Conservation (phyloP, 2,888 invertebrate species). For the Polydesmus complanatus region DNA sequence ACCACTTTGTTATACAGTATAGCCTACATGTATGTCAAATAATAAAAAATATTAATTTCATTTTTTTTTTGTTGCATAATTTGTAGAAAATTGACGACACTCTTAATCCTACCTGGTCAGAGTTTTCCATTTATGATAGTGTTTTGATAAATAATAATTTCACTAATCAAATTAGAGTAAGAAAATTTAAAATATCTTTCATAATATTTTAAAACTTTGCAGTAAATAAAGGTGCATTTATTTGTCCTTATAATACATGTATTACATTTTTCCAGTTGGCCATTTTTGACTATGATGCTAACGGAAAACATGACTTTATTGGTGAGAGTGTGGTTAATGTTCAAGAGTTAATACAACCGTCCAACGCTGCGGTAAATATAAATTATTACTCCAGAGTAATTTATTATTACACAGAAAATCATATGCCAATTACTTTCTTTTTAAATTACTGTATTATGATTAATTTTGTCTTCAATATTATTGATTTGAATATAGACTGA, state of each 20-base stretch:
- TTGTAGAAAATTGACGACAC: slow-evolving; percentile 1
- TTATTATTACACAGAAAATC: no score
- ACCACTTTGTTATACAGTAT: no score
- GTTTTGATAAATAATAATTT: not conserved
- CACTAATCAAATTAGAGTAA: slow-evolving; percentile 15
- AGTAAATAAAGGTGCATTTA: no score
- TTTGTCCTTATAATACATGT: slow-evolving; percentile 27
- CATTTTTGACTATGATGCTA: slow-evolving; percentile 30
- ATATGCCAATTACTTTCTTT: no score
- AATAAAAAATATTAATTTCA: no score
- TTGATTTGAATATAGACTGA: not conserved
- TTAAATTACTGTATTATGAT: not conserved
- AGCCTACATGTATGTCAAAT: no score
- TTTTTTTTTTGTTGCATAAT: no score
- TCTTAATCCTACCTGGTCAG: slow-evolving; percentile 6
- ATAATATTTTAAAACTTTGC: no score
- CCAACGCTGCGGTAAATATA: not conserved
- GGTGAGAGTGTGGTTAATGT: slow-evolving; percentile 27
- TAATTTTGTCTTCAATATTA: not conserved
- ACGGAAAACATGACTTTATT: slow-evolving; percentile 30
- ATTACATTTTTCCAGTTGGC: slow-evolving; percentile 27
- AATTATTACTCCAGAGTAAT: no score
- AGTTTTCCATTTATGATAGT: not conserved
- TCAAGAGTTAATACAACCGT: slow-evolving; percentile 21
- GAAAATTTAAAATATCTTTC: not conserved